Evolutionary conservation across 2,113 vertebrate species (phyloP), one percentile per base, ranked within the genome.

Genomic region (Micronycteris hirsuta): DNA sequence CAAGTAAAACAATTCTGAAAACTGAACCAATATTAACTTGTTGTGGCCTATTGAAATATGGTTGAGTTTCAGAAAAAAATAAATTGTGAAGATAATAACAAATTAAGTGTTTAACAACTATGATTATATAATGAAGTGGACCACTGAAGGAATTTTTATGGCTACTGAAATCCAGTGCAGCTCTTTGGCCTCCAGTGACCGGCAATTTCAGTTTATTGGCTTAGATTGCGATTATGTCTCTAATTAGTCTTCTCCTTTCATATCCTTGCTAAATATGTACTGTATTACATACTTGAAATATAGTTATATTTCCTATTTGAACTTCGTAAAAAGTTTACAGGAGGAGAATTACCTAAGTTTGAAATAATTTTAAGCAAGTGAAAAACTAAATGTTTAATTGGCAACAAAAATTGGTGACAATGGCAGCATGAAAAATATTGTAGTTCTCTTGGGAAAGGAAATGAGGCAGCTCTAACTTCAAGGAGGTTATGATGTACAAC

Each of bases 71-170:
- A 70, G 54, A 85, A 85, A 87, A 65, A 36, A 10, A 5, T 65
- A 10, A 93, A 58, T 43, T 86, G 1, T 61, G 63, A 80, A 86
- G 47, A 74, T 54, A 90, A 71, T 36, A 61, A 92, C 9, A 86
- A 13, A 65, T 28, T 26, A 67, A 61, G 12, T 41, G 13, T 84
- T 68, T 87, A 92, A 82, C 19, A 43, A 68, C 1, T 77, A 24
- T 3, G 89, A 17, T 80, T 96, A 67, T 89, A 49, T 85, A 93
- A 92, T 86, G n/a, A 92, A 84, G 90, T 41, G 12, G n/a, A 58
- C 2, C 22, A 82, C 67, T 77, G 52, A 78, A 87, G 33, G 82
- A 91, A 88, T 93, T 3, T 45, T 56, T 9, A 95, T 63, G 43
- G n/a, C 33, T 78, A 78, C 61, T 56, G 83, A 61, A 93, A 26